Conservation (phyloP, 1,140 invertebrate genomes). For the Meloidogyne hapla region DNA sequence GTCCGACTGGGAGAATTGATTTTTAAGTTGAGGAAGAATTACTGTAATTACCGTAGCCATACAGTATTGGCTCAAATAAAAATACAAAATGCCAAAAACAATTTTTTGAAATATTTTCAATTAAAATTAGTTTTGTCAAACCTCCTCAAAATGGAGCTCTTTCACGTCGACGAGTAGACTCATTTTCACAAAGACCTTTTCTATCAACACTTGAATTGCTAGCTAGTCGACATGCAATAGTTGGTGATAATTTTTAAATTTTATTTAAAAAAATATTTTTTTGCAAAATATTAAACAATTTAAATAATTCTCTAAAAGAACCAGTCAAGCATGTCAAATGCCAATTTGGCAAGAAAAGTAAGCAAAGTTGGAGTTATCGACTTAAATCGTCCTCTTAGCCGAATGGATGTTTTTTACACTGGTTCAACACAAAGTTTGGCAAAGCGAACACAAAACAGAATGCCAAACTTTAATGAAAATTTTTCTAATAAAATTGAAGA, state of each 20-base stretch:
- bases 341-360: constrained; percentile 50
- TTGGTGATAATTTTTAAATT: constrained; percentile 9
- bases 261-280: too few relatives aligned
- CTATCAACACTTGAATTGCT: constrained; percentile 57
- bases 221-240: constrained; percentile 39
- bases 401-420: constrained; percentile 97
- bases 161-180: constrained; percentile 22
- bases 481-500: background rate
- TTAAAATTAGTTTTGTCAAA: constrained; percentile 30
- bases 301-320: too few relatives aligned
- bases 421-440: constrained; percentile 68
- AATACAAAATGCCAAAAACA: background rate
- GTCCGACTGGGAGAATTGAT: background rate
- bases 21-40: too few relatives aligned
- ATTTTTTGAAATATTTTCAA: background rate
- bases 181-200: constrained; percentile 45
- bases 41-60: too few relatives aligned
- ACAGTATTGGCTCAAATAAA: too few relatives aligned
- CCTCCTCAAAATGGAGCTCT: constrained; percentile 14
- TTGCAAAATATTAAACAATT: too few relatives aligned
- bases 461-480: constrained; percentile 3
- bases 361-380: constrained; percentile 62
- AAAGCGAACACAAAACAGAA: constrained; percentile 25
- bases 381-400: constrained; percentile 83
- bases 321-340: constrained; percentile 36